Evolutionary conservation across 2,797 vertebrate genomes (phyloP).

Genomic region (Pogonophryne albipinna): DNA sequence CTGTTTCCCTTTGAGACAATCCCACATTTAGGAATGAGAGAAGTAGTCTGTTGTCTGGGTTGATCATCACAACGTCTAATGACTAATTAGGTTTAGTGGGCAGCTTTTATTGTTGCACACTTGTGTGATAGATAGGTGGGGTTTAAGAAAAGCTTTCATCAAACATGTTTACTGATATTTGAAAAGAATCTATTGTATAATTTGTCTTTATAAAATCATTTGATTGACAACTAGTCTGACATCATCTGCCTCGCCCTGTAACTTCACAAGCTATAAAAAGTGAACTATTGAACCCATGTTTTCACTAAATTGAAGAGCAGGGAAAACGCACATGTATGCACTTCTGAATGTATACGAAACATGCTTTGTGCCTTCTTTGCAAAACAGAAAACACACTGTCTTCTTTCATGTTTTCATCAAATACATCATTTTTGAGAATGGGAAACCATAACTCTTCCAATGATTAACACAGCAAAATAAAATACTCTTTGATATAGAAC

Average conservation of each 20-base stretch:
- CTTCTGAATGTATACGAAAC: slow-evolving; percentile 71
- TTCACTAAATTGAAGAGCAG: slow-evolving; percentile 26
- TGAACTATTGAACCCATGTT: slow-evolving; percentile 44
- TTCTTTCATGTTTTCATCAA: background rate
- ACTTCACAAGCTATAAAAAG: slow-evolving; percentile 25
- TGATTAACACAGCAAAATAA: background rate
- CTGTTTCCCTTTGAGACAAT: slow-evolving; percentile 72
- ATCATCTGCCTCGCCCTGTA: background rate
- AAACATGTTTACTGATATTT: background rate
- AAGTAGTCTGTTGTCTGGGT: slow-evolving; percentile 37
- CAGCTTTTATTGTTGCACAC: background rate
- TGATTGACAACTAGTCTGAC: slow-evolving; percentile 8
- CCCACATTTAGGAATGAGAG: slow-evolving; percentile 62
- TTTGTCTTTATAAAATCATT: background rate
- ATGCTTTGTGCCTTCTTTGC: slow-evolving; percentile 45
- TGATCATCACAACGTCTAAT: slow-evolving; percentile 39
- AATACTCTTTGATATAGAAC: background rate
- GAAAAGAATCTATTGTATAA: background rate
- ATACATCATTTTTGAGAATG: background rate
- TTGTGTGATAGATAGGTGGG: background rate
- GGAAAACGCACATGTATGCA: slow-evolving; percentile 44
- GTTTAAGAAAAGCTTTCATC: background rate
- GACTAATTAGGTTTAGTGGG: background rate
- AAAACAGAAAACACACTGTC: slow-evolving; percentile 49
- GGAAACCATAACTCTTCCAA: background rate